Evolutionary conservation across 64 coral and sea anemone species (phyloP).

Genomic region (Acropora tenuis): DNA sequence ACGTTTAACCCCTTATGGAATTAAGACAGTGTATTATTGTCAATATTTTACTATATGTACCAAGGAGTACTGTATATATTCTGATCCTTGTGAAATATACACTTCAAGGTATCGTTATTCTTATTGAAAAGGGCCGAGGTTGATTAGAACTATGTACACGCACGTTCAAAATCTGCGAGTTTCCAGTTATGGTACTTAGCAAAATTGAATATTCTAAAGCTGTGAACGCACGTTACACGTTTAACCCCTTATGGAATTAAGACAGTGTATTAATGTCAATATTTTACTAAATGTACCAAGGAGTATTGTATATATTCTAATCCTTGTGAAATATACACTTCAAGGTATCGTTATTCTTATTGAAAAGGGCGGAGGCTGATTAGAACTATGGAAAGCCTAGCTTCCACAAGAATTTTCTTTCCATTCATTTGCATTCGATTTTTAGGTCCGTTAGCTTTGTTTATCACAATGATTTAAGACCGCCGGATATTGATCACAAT

Average conservation of each 20-base stretch:
- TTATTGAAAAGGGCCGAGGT: slow-evolving; percentile 21
- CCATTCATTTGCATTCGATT: neutral
- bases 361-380: slow-evolving; percentile 21
- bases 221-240: no score
- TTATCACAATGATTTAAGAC: neutral
- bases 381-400: slow-evolving; percentile 6
- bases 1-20: neutral
- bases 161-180: no score
- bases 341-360: slow-evolving; percentile 16
- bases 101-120: slow-evolving; percentile 2
- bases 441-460: slow-evolving; percentile 4
- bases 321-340: slow-evolving; percentile 16
- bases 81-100: slow-evolving; percentile 13
- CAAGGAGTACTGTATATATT: slow-evolving; percentile 2
- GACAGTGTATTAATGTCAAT: neutral
- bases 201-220: no score
- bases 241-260: neutral
- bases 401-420: slow-evolving; percentile 1
- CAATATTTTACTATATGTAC: neutral
- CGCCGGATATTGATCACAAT: no score
- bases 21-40: neutral
- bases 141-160: neutral
- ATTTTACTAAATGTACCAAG: neutral
- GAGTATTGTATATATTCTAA: slow-evolving; percentile 6
- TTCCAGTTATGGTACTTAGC: no score